phyloP scores from a whole-genome alignment of 2,888 invertebrate species.

The Cheiracanthium punctorium region DNA sequence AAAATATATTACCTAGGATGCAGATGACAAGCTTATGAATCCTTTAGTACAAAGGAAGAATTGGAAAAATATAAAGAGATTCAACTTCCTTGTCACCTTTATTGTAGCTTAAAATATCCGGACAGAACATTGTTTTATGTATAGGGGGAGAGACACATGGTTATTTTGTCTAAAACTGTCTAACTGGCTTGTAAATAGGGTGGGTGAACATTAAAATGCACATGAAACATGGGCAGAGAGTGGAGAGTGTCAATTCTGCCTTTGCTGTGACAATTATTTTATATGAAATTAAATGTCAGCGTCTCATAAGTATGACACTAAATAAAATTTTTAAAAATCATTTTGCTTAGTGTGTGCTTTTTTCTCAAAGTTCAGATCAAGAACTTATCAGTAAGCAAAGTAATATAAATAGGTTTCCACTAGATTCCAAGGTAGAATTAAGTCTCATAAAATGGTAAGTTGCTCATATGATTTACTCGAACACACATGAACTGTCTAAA shows the following conservation, averaged over 20 bases:
- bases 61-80: constrained; percentile 71
- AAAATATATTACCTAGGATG: constrained; percentile 39
- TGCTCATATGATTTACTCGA: too few species aligned
- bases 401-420: too few species aligned
- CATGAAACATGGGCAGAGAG: constrained; percentile 82
- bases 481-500: too few species aligned
- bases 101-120: constrained; percentile 81
- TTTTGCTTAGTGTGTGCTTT: too few species aligned
- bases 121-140: constrained; percentile 80
- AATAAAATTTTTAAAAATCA: constrained; percentile 51
- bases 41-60: constrained; percentile 72
- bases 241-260: constrained; percentile 90
- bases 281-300: constrained; percentile 87
- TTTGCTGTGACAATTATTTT: constrained; percentile 88
- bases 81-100: constrained; percentile 80
- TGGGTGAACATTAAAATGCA: constrained; percentile 87
- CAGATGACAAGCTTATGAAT: constrained; percentile 27
- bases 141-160: constrained; percentile 94
- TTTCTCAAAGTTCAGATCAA: too few species aligned
- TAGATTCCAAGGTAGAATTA: too few species aligned
- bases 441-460: too few species aligned
- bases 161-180: constrained; percentile 84
- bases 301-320: constrained; percentile 20
- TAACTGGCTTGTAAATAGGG: constrained; percentile 80
- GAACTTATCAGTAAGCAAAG: too few species aligned